Base-by-base conservation (phyloP, 2,113 vertebrate species). In the Xenotilapia longispinis region DNA sequence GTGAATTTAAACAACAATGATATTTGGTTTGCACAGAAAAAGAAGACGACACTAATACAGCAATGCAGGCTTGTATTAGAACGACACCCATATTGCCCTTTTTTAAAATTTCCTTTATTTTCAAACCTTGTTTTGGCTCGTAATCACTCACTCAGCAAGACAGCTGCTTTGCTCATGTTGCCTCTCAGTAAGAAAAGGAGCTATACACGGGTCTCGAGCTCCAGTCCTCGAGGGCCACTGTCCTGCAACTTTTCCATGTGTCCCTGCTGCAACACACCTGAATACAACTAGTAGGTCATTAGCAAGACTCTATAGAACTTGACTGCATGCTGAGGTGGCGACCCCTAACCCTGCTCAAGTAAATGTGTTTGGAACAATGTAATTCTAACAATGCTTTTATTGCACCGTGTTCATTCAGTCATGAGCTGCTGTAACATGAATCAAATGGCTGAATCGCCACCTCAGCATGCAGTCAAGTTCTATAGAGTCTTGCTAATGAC, bases 41-140 rank as follows among this genome's bases (percentile, higher is more conserved):
- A 73, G 38, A 26, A 15, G 21, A 45, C 13, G 9, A 42, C 21
- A 45, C 13, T 47, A 73, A 73, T 47, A 11, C 40, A 40, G 12
- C 11, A 40, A 7, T 11, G 40, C 68, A 73, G 68, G 68, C 21
- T 75, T 47, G 14, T 47, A 4, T 75, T 75, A 47, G 4, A 75
- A 15, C 8, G 0, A 28, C n/a, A 73, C 21, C 3, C 8, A 26
- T 45, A 9, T 2, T 73, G 4, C 21, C 21, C 23, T 5, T 10
- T 15, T 17, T 12, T 3, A 0, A 1, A 1, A 73, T 47, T 28
- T 75, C 1, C 42, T 75, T 28, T 47, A 73, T 17, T 28, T 28
- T 28, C 42, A 45, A 45, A 73, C 38, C 6, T 26, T 28, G 65
- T 75, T 75, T 47, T 75, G 68, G 40, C 14, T 17, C 15, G 1